phyloP scores from a whole-genome alignment of 2,888 invertebrate genomes.

The Iselma pallidipennis region DNA sequence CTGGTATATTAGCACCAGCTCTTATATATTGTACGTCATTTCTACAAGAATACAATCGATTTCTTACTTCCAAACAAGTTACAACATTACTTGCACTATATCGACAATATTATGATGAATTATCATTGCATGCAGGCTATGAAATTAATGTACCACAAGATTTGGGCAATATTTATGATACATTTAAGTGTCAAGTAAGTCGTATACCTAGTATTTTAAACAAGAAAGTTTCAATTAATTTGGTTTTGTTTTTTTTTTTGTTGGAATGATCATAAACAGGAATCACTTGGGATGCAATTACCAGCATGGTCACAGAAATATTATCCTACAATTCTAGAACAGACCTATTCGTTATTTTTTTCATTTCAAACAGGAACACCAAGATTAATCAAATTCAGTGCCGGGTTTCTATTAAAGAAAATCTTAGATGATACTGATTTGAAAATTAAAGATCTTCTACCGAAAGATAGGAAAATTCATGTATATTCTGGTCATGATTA shows the following conservation, averaged over 20 bases:
- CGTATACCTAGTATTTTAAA: conserved; percentile 26
- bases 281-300: conserved; percentile 47
- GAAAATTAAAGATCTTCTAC: conserved; percentile 35
- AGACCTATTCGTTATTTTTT: conserved; percentile 47
- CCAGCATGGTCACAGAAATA: conserved; percentile 55
- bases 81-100: conserved; percentile 28
- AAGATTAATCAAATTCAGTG: conserved; percentile 29
- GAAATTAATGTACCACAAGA: neutral
- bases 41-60: neutral
- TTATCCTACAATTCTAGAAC: conserved; percentile 48
- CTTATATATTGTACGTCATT: conserved; percentile 28
- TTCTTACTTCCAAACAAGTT: neutral
- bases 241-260: conserved; percentile 9
- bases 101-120: conserved; percentile 29
- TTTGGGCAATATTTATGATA: neutral
- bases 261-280: conserved; percentile 26
- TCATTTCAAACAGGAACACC: conserved; percentile 46
- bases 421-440: conserved; percentile 40
- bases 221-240: conserved; percentile 15
- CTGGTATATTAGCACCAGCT: conserved; percentile 29
- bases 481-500: conserved; percentile 49
- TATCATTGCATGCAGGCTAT: conserved; percentile 7
- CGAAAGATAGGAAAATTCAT: conserved; percentile 41
- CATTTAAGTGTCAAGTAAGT: conserved; percentile 30
- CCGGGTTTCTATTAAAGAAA: conserved; percentile 44